These are phyloP conservation scores for Sebastolobus altivelis DNA, from an alignment of 2,797 vertebrate species.

Conservation along the genomic window DNA sequence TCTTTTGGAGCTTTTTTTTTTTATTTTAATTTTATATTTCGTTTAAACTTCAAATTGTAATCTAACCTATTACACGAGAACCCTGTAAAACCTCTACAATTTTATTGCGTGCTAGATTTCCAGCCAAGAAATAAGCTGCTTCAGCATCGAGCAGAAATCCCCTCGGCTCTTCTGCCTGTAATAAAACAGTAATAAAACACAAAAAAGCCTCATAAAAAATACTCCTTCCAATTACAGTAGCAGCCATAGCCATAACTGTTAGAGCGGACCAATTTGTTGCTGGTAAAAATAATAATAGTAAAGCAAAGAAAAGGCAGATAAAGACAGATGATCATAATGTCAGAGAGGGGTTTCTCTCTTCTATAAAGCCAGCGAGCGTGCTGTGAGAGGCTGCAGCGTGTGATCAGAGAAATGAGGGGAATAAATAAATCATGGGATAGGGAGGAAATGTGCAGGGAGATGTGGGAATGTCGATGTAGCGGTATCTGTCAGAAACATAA, in stretches of 20 bases:
- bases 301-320: slow-evolving; percentile 34
- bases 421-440: slow-evolving; percentile 56
- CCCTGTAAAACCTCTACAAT: slow-evolving; percentile 20
- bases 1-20: background rate
- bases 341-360: slow-evolving; percentile 15
- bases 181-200: slow-evolving; percentile 67
- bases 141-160: slow-evolving; percentile 39
- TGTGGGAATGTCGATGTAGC: slow-evolving; percentile 54
- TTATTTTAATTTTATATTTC: slow-evolving; percentile 30
- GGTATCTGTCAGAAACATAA: slow-evolving; percentile 45
- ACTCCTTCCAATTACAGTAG: slow-evolving; percentile 53
- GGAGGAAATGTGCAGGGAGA: slow-evolving; percentile 56
- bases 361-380: slow-evolving; percentile 28
- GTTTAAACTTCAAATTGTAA: slow-evolving; percentile 30
- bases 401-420: slow-evolving; percentile 18
- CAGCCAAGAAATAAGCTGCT: slow-evolving; percentile 44
- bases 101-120: slow-evolving; percentile 50
- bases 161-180: slow-evolving; percentile 49
- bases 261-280: slow-evolving; percentile 41
- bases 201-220: slow-evolving; percentile 51
- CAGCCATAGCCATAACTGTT: slow-evolving; percentile 38
- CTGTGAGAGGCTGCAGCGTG: slow-evolving; percentile 25
- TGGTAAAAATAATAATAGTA: slow-evolving; percentile 27
- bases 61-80: slow-evolving; percentile 16
- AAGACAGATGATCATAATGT: slow-evolving; percentile 49